Evolutionary conservation across 2,113 vertebrate genomes (phyloP), one percentile per base, ranked within the genome.

Genomic region (Raphicerus campestris): DNA sequence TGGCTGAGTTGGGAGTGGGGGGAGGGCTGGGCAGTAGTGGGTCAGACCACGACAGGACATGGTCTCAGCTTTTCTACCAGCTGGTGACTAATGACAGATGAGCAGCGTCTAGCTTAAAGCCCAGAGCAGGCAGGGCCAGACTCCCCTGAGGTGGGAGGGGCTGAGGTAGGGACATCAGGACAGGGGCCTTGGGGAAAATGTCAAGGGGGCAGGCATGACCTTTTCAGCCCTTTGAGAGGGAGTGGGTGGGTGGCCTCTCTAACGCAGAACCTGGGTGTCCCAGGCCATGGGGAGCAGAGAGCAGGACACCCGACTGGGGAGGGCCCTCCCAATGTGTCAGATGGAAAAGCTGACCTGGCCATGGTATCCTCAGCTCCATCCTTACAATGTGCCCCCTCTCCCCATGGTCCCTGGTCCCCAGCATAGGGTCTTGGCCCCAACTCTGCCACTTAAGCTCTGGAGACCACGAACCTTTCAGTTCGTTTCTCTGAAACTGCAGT

Each of bases 61-160:
- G 7, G 35, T 61, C 47, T 70, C 42, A 1, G 28, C 19, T 80
- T 39, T 80, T 55, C 89, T 88, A 86, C 49, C 10, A 32, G 1
- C n/a, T n/a, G 60, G 86, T 98, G 96, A 97, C 93, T 98, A 91
- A 98, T 8, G 4, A 20, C 1, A 7, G 61, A 95, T 97, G 96
- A 97, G 94, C 93, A 94, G 91, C 1, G 63, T 94, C 91, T 94
- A 87, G 77, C 26, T 8, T 30, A 90, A 81, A 91, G 88, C 35
- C 17, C 13, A 3, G 30, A 47, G 28, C 13, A 17, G 90, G 53
- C 13, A 58, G 80, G 42, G 22, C 51, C 84, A 63, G 89, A 49
- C 45, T 63, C 75, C 73, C 39, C 22, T 15, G 91, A 91, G 87
- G 49, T 85, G 80, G 91, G 75, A 66, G 26, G 58, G 83, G 39